A percentile compares a stretch with the other conserved stretches of the same genome.
Conservation (phyloP, 2,797 vertebrate species). For the Channa striata region DNA sequence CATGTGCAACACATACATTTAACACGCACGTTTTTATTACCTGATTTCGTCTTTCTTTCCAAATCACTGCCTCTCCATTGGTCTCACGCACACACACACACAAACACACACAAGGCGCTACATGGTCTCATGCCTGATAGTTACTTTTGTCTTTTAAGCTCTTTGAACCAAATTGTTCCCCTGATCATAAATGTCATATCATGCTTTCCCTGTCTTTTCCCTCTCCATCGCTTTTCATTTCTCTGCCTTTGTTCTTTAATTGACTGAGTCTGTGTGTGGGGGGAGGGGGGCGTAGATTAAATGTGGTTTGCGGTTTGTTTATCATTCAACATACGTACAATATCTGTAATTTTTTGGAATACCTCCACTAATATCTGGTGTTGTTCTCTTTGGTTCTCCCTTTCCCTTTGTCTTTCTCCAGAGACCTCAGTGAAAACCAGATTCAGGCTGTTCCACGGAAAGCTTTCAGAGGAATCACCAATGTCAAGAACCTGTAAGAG, state of each 20-base stretch:
- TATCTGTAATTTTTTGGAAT: slow-evolving; percentile 44
- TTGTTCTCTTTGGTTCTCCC: slow-evolving; percentile 23
- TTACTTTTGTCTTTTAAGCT: slow-evolving; percentile 78
- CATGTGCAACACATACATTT: slow-evolving; percentile 35
- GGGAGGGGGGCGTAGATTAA: slow-evolving; percentile 38
- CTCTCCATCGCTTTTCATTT: slow-evolving; percentile 52
- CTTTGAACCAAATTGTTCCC: slow-evolving; percentile 74
- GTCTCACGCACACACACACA: slow-evolving; percentile 41
- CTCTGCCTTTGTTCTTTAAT: slow-evolving; percentile 65
- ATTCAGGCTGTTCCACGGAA: slow-evolving; percentile 97
- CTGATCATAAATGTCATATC: slow-evolving; percentile 81
- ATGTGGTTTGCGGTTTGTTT: slow-evolving; percentile 60
- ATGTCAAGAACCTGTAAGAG: slow-evolving; percentile 99
- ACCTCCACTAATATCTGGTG: slow-evolving; percentile 50
- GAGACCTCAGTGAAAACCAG: slow-evolving; percentile 98
- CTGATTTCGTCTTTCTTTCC: slow-evolving; percentile 18
- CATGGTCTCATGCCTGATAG: slow-evolving; percentile 57
- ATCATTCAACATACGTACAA: slow-evolving; percentile 47
- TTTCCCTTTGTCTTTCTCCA: slow-evolving; percentile 74
- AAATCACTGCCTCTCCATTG: slow-evolving; percentile 41
- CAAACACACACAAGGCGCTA: slow-evolving; percentile 17
- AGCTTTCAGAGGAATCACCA: slow-evolving; percentile 95
- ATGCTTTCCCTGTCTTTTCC: slow-evolving; percentile 50
- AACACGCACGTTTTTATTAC: slow-evolving; percentile 27
- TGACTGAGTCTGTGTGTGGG: slow-evolving; percentile 29